These are phyloP conservation scores for Ctena decussata DNA, from an alignment of 2,888 invertebrate genomes.

Conservation along the genomic window DNA sequence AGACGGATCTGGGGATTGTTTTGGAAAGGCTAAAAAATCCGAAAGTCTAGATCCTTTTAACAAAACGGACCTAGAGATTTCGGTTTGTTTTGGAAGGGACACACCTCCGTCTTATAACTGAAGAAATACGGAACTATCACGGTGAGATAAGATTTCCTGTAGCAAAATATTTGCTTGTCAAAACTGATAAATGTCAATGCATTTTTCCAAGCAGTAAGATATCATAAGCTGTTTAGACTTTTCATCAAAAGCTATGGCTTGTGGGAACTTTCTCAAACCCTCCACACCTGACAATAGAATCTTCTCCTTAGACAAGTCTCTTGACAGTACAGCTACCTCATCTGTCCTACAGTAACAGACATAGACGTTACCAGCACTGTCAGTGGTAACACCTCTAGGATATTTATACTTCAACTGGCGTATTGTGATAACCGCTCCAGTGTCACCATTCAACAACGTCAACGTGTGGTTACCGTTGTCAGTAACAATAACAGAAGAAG, in stretches of 20 bases:
- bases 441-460: neutral
- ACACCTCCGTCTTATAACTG: too few species aligned
- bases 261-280: neutral
- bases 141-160: too few species aligned
- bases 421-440: neutral
- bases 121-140: too few species aligned
- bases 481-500: neutral
- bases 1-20: too few species aligned
- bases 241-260: neutral
- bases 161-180: too few species aligned
- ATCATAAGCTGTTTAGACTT: too few species aligned
- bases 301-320: neutral
- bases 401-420: neutral
- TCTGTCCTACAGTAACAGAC: neutral
- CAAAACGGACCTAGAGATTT: too few species aligned
- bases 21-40: too few species aligned
- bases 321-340: neutral
- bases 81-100: too few species aligned
- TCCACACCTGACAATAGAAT: neutral
- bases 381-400: neutral
- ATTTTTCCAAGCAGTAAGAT: too few species aligned
- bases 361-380: neutral
- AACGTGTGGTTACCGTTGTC: neutral
- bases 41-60: too few species aligned
- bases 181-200: too few species aligned